Base-by-base conservation (phyloP, 2,888 invertebrate species). In the Lysandra coridon region DNA sequence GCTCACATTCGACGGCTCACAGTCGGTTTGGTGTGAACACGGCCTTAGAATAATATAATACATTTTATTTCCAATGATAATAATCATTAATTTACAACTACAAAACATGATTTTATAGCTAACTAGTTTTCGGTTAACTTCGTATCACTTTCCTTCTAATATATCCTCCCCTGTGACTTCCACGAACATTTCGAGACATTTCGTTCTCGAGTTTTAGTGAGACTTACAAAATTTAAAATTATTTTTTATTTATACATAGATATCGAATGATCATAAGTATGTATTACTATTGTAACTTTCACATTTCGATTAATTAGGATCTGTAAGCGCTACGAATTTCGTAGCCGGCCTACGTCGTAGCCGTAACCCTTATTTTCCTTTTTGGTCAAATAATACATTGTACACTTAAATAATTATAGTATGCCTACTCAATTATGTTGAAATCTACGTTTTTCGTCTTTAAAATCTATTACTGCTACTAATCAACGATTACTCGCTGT, bases 331-430 rank as follows among this genome's bases (percentile, higher is more conserved):
- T 30, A 30, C 30, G 64, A 64, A 30, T 12, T 12, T 64, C 64
- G 64, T 64, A 64, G 64, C 64, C 30, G 64, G 64, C 30, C 64
- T 64, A 64, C 30, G 64, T 1, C 62, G 62, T 62, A 62, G 23
- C 1, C 4, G 1, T 64, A 10, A 30, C 30, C 12, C 12, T 23
- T 10, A 30, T 64, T 64, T 64, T 30, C 10, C 30, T 64, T 64
- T 30, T 30, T 64, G 10, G 57, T 57, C 12, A 57, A 17, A 57
- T 53, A 53, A 53, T 49, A 17, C 4, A 57, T 1, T 57, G 14
- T 53, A 14, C 0, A 0, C 1, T 14, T 57, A 4, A 57, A 57
- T 23, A 23, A 57, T 57, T 17, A 57, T 1, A 57, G 4, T 57
- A 57, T 49, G 49, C 49, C 57, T 17, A 17, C 12, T 17, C 17